Percentiles rank a stretch among this genome's conserved stretches.
phyloP scores from a whole-genome alignment of 2,113 vertebrate genomes.

The Numida meleagris region DNA sequence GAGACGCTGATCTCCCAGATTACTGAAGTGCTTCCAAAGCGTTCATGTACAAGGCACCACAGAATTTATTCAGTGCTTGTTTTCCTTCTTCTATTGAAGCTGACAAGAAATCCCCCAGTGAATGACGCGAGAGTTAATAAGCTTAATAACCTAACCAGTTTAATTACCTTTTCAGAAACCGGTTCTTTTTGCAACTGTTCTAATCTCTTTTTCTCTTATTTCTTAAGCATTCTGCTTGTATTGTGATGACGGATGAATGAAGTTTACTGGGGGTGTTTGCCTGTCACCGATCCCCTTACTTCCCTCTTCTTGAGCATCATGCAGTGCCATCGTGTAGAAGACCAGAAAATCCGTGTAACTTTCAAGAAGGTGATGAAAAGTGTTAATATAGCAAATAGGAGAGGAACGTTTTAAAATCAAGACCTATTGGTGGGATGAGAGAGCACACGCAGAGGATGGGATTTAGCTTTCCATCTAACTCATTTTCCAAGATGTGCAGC shows the following conservation, averaged over 20 bases:
- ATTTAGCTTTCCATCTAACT: neutral
- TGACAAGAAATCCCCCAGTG: conserved; percentile 62
- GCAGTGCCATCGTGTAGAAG: neutral
- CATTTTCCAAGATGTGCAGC: neutral
- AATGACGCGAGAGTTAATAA: conserved; percentile 41
- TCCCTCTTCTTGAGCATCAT: neutral
- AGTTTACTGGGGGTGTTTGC: neutral
- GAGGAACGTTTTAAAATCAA: conserved; percentile 2
- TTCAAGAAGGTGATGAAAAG: neutral
- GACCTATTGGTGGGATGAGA: neutral
- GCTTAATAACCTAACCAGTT: conserved; percentile 66
- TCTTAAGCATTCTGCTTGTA: neutral
- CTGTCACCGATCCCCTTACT: neutral
- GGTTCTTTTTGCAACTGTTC: conserved; percentile 3
- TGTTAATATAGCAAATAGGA: neutral
- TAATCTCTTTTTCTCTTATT: neutral
- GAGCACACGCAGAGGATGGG: neutral
- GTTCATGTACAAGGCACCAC: neutral
- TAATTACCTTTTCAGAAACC: conserved; percentile 56
- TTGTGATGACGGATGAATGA: neutral
- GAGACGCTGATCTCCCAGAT: conserved; percentile 23
- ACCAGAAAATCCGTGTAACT: neutral
- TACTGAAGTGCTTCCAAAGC: conserved; percentile 44
- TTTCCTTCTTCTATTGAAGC: conserved; percentile 47
- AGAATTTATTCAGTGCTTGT: conserved; percentile 53